A percentile compares a stretch with the other conserved stretches of the same genome.
Evolutionary conservation across 2,888 invertebrate species (phyloP).

Genomic region (Furcula furcula): DNA sequence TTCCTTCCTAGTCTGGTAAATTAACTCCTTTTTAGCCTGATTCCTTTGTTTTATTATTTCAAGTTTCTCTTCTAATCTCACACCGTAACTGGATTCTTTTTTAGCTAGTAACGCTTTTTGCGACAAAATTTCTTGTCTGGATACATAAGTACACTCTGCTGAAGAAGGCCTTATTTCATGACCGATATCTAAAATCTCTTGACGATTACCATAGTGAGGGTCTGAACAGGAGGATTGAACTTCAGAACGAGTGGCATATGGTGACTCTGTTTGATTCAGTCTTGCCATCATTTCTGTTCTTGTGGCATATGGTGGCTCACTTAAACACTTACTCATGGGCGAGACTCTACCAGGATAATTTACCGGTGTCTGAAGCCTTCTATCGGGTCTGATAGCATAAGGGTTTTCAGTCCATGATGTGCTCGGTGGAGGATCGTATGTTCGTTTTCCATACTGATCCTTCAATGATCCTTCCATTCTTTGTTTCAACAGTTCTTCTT

Average conservation of each 20-base stretch:
- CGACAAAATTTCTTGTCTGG: conserved; percentile 75
- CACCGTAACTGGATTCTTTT: conserved; percentile 64
- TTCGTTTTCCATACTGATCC: conserved; percentile 68
- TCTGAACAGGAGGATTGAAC: conserved; percentile 74
- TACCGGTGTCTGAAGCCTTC: conserved; percentile 67
- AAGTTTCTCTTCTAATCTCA: conserved; percentile 69
- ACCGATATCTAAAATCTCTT: conserved; percentile 54
- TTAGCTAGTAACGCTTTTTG: conserved; percentile 75
- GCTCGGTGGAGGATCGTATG: conserved; percentile 69
- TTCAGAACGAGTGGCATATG: conserved; percentile 63
- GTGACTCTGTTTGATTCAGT: conserved; percentile 61
- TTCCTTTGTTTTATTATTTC: conserved; percentile 79
- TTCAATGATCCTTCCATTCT: conserved; percentile 62
- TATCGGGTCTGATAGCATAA: conserved; percentile 66
- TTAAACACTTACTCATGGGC: conserved; percentile 73
- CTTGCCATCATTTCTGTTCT: conserved; percentile 72
- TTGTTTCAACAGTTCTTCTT: conserved; percentile 73
- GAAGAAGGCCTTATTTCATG: conserved; percentile 64
- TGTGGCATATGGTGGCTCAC: conserved; percentile 72
- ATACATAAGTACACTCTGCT: conserved; percentile 75
- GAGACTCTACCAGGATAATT: conserved; percentile 62
- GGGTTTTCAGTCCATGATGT: conserved; percentile 69
- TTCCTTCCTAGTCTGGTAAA: conserved; percentile 76
- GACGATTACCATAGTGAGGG: conserved; percentile 50
- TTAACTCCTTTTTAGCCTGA: conserved; percentile 78